Evolutionary conservation across 2,888 invertebrate genomes (phyloP).

Genomic region (Apodemia mormo): DNA sequence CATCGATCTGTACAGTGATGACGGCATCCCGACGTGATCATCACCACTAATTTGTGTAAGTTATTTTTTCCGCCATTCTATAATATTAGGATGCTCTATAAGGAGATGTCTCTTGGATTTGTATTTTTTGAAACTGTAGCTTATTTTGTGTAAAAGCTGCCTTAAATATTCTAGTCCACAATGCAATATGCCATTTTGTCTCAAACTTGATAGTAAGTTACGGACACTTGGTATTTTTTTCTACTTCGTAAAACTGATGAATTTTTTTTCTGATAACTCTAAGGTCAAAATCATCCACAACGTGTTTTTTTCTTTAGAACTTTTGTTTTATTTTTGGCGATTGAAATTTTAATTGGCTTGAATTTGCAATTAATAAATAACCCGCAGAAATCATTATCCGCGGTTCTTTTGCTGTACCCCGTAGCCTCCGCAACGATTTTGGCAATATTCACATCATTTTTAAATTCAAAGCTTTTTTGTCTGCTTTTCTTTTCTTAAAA

Average conservation of each 20-base stretch:
- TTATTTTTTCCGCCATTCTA: constrained; percentile 7
- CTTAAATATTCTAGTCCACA: too few species aligned
- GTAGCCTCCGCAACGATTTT: background rate
- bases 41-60: too few species aligned
- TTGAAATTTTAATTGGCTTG: background rate
- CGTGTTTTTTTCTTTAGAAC: background rate
- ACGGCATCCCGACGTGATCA: too few species aligned
- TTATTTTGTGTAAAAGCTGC: constrained; percentile 22
- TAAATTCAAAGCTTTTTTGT: background rate
- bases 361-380: background rate
- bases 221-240: background rate
- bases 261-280: background rate
- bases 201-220: background rate
- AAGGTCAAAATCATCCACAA: background rate
- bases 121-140: constrained; percentile 19
- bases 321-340: background rate
- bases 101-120: constrained; percentile 10
- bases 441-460: background rate
- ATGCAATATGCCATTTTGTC: background rate
- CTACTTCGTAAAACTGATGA: background rate
- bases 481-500: background rate
- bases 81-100: too few species aligned
- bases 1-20: too few species aligned
- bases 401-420: background rate
- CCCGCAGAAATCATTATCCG: background rate